Evolutionary conservation across 2,113 vertebrate species (phyloP).

Genomic region (Astatoreochromis straeleni): DNA sequence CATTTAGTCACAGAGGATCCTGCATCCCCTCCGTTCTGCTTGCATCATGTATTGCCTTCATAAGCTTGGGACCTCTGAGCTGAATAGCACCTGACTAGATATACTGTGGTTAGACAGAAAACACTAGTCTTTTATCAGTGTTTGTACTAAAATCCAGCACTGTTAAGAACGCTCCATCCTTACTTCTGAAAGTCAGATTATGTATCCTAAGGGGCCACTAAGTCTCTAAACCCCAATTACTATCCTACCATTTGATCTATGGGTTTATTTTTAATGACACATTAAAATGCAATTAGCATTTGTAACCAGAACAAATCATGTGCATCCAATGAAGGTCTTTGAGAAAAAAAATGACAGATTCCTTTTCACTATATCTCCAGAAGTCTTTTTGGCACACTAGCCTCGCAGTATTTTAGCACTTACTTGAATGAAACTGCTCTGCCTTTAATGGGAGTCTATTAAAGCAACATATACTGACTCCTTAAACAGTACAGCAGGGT

Average conservation of each 20-base stretch:
- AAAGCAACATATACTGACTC: constrained; percentile 41
- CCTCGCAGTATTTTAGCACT: constrained; percentile 22
- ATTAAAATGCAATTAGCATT: constrained; percentile 78
- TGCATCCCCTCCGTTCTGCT: constrained; percentile 6
- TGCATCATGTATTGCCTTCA: neutral
- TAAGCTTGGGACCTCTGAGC: neutral
- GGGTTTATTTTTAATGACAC: constrained; percentile 72
- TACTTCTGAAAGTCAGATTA: constrained; percentile 56
- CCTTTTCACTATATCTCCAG: constrained; percentile 14
- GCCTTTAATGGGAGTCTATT: constrained; percentile 48
- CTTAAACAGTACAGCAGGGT: neutral
- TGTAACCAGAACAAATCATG: constrained; percentile 69
- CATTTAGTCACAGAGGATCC: neutral
- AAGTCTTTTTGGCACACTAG: constrained; percentile 7
- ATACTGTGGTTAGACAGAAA: constrained; percentile 6
- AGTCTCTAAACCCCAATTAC: constrained; percentile 68
- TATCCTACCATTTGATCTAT: constrained; percentile 69
- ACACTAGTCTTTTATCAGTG: constrained; percentile 19
- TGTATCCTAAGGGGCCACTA: constrained; percentile 54
- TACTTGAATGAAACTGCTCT: constrained; percentile 27
- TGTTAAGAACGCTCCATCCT: neutral
- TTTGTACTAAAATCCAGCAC: constrained; percentile 20
- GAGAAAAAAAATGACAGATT: constrained; percentile 30
- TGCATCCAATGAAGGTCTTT: constrained; percentile 58
- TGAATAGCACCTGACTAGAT: constrained; percentile 1